These are phyloP conservation scores for Enteromius argenteus DNA, from an alignment of 2,797 vertebrate genomes.

Conservation along the genomic window DNA sequence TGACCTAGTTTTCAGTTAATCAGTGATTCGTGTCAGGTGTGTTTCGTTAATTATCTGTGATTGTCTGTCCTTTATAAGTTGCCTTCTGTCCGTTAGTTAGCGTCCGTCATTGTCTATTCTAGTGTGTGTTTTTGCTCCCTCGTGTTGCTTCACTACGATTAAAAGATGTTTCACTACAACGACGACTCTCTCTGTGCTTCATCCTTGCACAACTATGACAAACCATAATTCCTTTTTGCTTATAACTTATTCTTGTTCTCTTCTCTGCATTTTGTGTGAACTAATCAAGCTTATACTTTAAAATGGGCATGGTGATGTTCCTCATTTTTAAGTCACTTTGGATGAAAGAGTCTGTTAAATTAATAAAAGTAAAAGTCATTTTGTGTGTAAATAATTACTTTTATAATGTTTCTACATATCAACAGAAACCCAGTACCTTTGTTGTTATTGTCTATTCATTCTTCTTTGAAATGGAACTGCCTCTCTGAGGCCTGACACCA, in stretches of 20 bases:
- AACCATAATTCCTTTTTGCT: background rate
- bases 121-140: no score
- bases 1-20: no score
- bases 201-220: no score
- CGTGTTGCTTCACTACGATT: no score
- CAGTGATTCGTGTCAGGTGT: no score
- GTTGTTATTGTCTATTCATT: background rate
- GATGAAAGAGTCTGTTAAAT: background rate
- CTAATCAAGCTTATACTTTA: background rate
- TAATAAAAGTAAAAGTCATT: background rate
- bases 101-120: no score
- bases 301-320: background rate
- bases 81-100: no score
- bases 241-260: background rate
- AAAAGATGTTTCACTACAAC: no score
- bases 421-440: background rate
- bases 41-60: no score
- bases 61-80: no score
- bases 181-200: no score
- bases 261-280: background rate
- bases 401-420: background rate
- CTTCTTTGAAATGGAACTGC: background rate
- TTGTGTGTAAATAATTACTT: background rate
- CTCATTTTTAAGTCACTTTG: no score
- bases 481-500: background rate